Base-by-base conservation (phyloP, 2,797 vertebrate genomes). In the Loriculus beryllinus region DNA sequence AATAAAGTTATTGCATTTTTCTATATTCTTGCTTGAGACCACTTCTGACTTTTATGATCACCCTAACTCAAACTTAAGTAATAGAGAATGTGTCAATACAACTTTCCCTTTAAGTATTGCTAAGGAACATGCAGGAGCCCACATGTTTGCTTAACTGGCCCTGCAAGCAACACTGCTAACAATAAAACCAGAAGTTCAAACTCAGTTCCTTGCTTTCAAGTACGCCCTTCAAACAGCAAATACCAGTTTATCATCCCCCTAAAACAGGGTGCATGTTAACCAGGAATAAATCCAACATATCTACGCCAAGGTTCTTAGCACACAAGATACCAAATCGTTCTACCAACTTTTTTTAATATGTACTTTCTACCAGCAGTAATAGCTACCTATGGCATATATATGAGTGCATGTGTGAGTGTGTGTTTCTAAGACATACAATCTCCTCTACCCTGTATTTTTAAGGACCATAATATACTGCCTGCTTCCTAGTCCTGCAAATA, bases 101-200 rank as follows among this genome's bases (percentile, higher is more conserved):
- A 94, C 92, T 95, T 96, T 96, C 86, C 76, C 92, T 93, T 90
- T 89, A 93, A 94, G 93, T 81, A 94, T 92, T 81, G 49, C 84
- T 92, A 72, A 94, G 94, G 82, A 96, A 84, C 86, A 94, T 82
- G 82, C 92, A 90, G 94, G 91, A 97, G 91, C 89, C 91, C 92
- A 91, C 87, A 22, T 82, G 92, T 97, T 97, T 96, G 95, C 95
- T 94, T 95, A 96, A 96, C 95, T 95, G 89, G 91, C 87, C 87
- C 93, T 90, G 92, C 89, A 95, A 93, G 94, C 91, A 95, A 68
- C 88, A 83, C 63, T 84, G 76, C 69, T 94, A 93, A 96, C 92
- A 97, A 93, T 96, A 96, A 96, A 97, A 96, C 87, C 95, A 96
- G 93, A 96, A 97, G 92, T 96, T 97, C 94, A 96, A 93, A 96